These are phyloP conservation scores for Drosophila falleni DNA, from an alignment of 2,888 invertebrate genomes.

Conservation along the genomic window DNA sequence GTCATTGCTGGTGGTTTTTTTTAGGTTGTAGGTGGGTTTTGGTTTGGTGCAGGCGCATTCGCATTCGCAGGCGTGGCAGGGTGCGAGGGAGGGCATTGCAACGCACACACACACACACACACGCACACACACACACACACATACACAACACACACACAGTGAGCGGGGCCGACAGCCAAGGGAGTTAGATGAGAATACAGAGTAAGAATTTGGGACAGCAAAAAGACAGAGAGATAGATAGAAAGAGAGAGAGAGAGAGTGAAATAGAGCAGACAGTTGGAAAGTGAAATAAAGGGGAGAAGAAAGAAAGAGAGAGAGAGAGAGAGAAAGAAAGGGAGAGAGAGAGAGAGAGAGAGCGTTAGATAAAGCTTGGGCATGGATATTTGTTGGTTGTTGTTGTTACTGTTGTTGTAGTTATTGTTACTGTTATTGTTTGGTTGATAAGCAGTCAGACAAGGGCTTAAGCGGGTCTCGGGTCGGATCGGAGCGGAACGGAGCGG, in stretches of 20 bases:
- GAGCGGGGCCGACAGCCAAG: slow-evolving; percentile 12
- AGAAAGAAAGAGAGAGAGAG: slow-evolving; percentile 28
- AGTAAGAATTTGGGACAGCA: slow-evolving; percentile 26
- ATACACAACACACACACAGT: slow-evolving; percentile 22
- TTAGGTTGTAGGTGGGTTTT: background rate
- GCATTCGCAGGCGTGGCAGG: slow-evolving; percentile 20
- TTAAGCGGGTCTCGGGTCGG: slow-evolving; percentile 52
- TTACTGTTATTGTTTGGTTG: slow-evolving; percentile 47
- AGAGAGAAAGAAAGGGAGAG: slow-evolving; percentile 33
- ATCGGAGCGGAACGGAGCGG: too few species aligned
- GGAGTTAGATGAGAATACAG: slow-evolving; percentile 21
- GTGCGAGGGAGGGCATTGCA: slow-evolving; percentile 16
- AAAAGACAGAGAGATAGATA: slow-evolving; percentile 34
- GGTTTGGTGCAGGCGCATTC: background rate
- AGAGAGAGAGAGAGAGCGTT: slow-evolving; percentile 56
- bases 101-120: slow-evolving; percentile 23
- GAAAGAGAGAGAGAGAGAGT: slow-evolving; percentile 28
- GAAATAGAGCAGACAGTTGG: slow-evolving; percentile 3
- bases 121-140: slow-evolving; percentile 4
- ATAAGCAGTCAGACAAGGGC: slow-evolving; percentile 60
- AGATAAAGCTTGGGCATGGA: slow-evolving; percentile 68
- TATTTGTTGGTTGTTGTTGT: slow-evolving; percentile 37
- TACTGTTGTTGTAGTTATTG: slow-evolving; percentile 19
- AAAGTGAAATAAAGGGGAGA: slow-evolving; percentile 36
- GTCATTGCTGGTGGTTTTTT: slow-evolving; percentile 58